Evolutionary conservation across 2,113 vertebrate genomes (phyloP).

Genomic region (Eptesicus fuscus): DNA sequence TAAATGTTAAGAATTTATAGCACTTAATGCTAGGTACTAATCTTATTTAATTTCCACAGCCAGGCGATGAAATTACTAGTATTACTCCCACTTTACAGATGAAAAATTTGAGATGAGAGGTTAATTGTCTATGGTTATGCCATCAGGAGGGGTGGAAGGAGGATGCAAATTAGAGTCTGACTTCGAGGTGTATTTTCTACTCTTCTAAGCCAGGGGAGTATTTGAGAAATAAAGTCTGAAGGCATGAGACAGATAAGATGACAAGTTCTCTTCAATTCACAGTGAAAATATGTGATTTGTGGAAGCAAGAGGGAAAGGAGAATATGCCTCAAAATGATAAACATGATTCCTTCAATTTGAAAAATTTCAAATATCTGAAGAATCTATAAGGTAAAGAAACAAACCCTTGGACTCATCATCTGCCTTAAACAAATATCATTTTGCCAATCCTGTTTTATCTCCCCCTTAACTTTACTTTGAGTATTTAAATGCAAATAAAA

Average conservation of each 20-base stretch:
- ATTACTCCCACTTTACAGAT: neutral
- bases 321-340: neutral
- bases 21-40: neutral
- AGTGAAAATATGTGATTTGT: neutral
- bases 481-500: constrained; percentile 12
- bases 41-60: neutral
- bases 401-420: neutral
- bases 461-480: neutral
- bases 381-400: neutral
- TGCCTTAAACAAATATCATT: neutral
- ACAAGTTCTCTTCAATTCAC: neutral
- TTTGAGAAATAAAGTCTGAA: neutral
- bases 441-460: neutral
- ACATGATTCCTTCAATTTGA: neutral
- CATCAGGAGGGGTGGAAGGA: neutral
- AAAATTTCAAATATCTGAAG: neutral
- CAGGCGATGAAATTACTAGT: neutral
- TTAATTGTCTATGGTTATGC: neutral
- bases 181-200: neutral
- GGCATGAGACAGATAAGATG: neutral
- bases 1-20: constrained; percentile 19
- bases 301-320: neutral
- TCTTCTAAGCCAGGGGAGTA: neutral
- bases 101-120: neutral
- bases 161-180: neutral